A percentile compares a stretch with the other conserved stretches of the same genome.
Evolutionary conservation across 1,140 invertebrate species (phyloP).

Genomic region (Brachionus rubens): DNA sequence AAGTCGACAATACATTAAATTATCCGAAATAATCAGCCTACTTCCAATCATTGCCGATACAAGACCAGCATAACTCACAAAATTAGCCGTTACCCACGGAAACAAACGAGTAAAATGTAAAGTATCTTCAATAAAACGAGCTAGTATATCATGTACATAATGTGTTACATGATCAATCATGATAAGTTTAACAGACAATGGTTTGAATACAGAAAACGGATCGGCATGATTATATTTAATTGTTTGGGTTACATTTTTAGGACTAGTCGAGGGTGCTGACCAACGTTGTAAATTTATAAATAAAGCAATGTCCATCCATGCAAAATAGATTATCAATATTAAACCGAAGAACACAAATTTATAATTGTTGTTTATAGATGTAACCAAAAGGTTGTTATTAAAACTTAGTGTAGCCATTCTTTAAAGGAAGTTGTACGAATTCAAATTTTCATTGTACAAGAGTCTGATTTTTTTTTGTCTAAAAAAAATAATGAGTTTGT

Average conservation of each 20-base stretch:
- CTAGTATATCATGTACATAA: slow-evolving; percentile 23
- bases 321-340: slow-evolving; percentile 8
- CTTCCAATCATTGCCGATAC: not conserved
- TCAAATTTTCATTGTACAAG: too few species aligned
- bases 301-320: slow-evolving; percentile 33
- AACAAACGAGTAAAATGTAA: not conserved
- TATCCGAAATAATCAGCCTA: slow-evolving; percentile 11
- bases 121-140: not conserved
- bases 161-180: slow-evolving; percentile 25
- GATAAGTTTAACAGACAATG: slow-evolving; percentile 10
- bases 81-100: slow-evolving; percentile 14
- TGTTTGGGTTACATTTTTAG: not conserved
- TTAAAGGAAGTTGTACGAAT: too few species aligned
- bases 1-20: not conserved
- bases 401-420: slow-evolving; percentile 15
- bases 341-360: slow-evolving; percentile 12
- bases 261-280: not conserved
- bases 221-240: not conserved
- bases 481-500: too few species aligned
- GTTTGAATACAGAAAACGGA: not conserved
- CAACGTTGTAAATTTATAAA: slow-evolving; percentile 32
- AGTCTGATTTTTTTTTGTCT: not conserved
- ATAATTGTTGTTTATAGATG: slow-evolving; percentile 21
- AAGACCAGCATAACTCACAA: slow-evolving; percentile 16
- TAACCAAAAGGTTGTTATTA: not conserved